Conservation (phyloP, 2,113 vertebrate genomes). For the Thryonomys swinderianus region DNA sequence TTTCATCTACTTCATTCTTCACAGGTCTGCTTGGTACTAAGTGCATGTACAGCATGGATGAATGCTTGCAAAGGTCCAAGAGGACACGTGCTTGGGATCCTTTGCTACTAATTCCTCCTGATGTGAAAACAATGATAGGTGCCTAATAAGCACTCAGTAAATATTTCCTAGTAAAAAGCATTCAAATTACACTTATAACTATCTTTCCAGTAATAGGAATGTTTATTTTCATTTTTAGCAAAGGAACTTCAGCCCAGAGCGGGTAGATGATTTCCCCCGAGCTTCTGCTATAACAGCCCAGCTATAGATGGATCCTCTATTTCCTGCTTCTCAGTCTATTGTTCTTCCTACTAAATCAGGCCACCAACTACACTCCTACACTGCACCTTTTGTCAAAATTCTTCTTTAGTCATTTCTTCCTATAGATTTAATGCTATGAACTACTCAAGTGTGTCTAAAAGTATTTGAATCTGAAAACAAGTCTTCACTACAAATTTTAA, state of each 20-base stretch:
- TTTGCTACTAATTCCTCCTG: background rate
- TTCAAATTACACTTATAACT: background rate
- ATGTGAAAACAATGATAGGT: background rate
- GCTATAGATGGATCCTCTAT: background rate
- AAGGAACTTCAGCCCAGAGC: background rate
- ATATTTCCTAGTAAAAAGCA: background rate
- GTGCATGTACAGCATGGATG: too few species aligned
- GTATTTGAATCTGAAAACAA: background rate
- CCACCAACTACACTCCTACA: background rate
- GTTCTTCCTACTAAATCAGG: background rate
- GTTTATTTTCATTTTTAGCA: background rate
- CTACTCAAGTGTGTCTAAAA: background rate
- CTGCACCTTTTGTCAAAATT: background rate
- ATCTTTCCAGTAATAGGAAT: background rate
- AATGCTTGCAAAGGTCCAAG: background rate
- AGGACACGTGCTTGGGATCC: background rate
- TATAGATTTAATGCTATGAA: background rate
- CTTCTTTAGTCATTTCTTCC: background rate
- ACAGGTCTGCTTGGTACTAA: background rate
- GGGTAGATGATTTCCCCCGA: background rate
- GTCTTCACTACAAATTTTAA: background rate
- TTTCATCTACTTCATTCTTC: background rate
- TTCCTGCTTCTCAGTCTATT: background rate
- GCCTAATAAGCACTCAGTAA: background rate
- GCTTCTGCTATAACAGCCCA: background rate